Evolutionary conservation across 1,140 invertebrate genomes (phyloP), one percentile per base, ranked within the genome.

Genomic region (Lepidurus couesii): DNA sequence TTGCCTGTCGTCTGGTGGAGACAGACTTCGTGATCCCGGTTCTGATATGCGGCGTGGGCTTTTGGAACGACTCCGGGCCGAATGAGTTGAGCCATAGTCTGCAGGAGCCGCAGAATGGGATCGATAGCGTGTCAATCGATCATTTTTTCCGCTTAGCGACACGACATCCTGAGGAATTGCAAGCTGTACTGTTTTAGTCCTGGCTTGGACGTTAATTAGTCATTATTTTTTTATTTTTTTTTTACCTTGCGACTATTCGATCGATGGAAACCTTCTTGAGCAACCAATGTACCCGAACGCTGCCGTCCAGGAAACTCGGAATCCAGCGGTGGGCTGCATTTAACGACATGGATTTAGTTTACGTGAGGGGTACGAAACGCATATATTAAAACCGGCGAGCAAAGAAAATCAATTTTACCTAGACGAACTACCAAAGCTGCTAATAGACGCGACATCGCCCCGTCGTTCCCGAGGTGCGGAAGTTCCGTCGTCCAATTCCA

Each of bases 381-480:
- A 43, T 21, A 78, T 42, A 21, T 16, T 9, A 75, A 9, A 75
- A 34, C 42, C 26, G 26, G 26, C 74, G 16, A 34, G 34, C 34
- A 47, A 21, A 65, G 53, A 16, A 65, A 21, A 75, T 42, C 34
- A 24, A 75, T 9, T 44, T 76, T 81, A 86, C 86, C 93, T 95
- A 80, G 91, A 91, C 77, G 93, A 95, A 84, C 93, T 95, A 77
- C 93, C 93, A 79, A 95, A 89, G 84, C 93, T 95, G 84, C 93
- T 95, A 76, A 95, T 90, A 84, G 92, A 93, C 76, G 92, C 91
- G 76, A 90, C 91, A 84, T 92, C 92, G 79, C 89, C 88, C 82
- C 89, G 86, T 82, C 88, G 85, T 83, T 90, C 86, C 83, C 90
- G 86, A 81, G 86, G 76, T 44, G 26, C 76, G 6, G 42, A 26